Evolutionary conservation across 2,888 invertebrate species (phyloP).

Genomic region (Folsomia manolachei): DNA sequence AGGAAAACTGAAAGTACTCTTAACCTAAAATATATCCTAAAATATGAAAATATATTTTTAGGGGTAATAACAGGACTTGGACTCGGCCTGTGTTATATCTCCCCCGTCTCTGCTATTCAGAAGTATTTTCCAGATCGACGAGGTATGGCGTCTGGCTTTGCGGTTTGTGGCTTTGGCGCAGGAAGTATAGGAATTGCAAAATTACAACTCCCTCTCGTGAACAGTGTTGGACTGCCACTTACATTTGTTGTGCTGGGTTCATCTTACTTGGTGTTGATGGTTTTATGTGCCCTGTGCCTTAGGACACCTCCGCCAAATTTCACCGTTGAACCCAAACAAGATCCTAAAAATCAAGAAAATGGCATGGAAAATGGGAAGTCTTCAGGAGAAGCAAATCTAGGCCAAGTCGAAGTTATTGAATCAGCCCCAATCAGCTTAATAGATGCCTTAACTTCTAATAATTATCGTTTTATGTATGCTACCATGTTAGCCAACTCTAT

Average conservation of each 20-base stretch:
- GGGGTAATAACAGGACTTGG: constrained; percentile 30
- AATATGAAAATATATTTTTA: no score
- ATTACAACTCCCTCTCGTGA: constrained; percentile 34
- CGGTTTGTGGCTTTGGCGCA: constrained; percentile 44
- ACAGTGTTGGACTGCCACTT: constrained; percentile 34
- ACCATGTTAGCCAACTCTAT: constrained; percentile 43
- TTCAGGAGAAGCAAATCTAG: no score
- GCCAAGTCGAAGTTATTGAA: no score
- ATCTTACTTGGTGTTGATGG: constrained; percentile 35
- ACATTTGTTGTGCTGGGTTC: constrained; percentile 39
- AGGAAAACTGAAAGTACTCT: no score
- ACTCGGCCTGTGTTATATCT: constrained; percentile 40
- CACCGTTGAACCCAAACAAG: not conserved
- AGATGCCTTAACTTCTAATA: constrained; percentile 38
- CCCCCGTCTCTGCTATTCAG: constrained; percentile 35
- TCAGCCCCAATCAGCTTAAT: constrained; percentile 24
- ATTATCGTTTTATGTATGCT: constrained; percentile 37
- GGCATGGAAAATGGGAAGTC: not conserved
- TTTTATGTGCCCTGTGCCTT: constrained; percentile 27
- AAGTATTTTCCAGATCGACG: constrained; percentile 47
- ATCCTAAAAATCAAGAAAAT: not conserved
- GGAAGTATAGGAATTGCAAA: constrained; percentile 41
- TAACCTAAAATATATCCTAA: no score
- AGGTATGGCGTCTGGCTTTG: constrained; percentile 43
- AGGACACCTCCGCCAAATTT: constrained; percentile 42